phyloP scores from a whole-genome alignment of 92 coral and sea anemone genomes.

The Isaurus tuberculatus region DNA sequence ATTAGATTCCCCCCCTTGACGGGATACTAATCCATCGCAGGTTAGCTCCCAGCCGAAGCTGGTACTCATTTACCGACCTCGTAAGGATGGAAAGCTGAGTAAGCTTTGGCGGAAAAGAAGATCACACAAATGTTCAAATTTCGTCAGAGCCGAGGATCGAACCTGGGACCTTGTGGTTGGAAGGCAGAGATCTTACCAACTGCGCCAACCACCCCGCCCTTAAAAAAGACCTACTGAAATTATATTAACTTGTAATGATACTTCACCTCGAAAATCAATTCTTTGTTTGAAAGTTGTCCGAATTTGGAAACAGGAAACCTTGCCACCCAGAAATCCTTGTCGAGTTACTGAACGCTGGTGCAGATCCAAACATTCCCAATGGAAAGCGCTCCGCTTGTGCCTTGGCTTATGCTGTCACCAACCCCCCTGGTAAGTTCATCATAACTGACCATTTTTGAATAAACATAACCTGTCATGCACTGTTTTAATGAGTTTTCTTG shows the following conservation, averaged over 20 bases:
- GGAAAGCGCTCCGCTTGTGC: constrained; percentile 67
- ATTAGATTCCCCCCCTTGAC: not conserved
- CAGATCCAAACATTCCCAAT: constrained; percentile 77
- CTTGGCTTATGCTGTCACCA: constrained; percentile 78
- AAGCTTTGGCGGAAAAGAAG: no score
- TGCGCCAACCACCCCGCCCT: no score
- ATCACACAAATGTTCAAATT: no score
- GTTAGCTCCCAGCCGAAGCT: no score
- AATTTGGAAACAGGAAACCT: not conserved
- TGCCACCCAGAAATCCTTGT: constrained; percentile 50
- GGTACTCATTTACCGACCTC: no score
- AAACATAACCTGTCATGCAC: no score
- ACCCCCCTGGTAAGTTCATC: constrained; percentile 64
- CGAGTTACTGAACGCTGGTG: constrained; percentile 67
- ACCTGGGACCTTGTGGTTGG: no score
- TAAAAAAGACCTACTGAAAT: not conserved
- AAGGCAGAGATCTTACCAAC: no score
- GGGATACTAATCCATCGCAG: not conserved
- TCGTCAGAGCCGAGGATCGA: no score
- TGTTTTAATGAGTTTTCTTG: no score
- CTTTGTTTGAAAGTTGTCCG: not conserved
- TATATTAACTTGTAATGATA: not conserved
- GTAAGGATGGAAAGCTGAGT: no score
- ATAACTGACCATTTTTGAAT: not conserved
- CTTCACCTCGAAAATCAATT: no score